phyloP scores from a whole-genome alignment of 2,113 vertebrate species.

The Saguinus midas region DNA sequence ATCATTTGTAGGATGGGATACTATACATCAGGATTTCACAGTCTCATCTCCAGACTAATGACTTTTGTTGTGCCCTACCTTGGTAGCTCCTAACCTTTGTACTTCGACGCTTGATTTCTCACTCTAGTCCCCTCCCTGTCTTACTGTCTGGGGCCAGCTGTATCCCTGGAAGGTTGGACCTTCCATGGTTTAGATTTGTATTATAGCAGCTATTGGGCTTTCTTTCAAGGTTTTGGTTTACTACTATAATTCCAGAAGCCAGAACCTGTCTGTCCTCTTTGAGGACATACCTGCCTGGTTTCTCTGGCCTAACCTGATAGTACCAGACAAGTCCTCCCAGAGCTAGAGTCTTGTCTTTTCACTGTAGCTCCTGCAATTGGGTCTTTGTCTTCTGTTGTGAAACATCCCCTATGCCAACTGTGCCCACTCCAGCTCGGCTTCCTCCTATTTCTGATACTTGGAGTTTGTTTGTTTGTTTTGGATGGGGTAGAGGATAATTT shows the following conservation, averaged over 20 bases:
- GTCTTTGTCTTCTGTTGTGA: neutral
- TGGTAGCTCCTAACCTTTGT: neutral
- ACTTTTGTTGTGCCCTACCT: neutral
- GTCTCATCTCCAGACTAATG: neutral
- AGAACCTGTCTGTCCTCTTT: neutral
- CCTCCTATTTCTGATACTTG: neutral
- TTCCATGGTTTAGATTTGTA: neutral
- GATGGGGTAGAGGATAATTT: neutral
- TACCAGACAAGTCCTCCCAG: neutral
- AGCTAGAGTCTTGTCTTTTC: neutral
- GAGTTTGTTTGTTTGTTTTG: neutral
- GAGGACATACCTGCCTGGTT: neutral
- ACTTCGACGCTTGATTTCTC: slow-evolving; percentile 6
- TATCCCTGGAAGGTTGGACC: neutral
- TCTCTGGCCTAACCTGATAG: neutral
- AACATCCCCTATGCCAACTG: neutral
- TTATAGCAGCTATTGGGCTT: neutral
- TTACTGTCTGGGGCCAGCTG: neutral
- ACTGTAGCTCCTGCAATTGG: neutral
- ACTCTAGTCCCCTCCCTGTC: neutral
- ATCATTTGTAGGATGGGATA: neutral
- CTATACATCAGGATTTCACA: neutral
- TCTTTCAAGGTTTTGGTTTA: neutral
- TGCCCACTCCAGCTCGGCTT: neutral
- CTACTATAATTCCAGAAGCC: neutral